phyloP scores from a whole-genome alignment of 1,140 invertebrate genomes.

The Phymorhynchus buccinoides region DNA sequence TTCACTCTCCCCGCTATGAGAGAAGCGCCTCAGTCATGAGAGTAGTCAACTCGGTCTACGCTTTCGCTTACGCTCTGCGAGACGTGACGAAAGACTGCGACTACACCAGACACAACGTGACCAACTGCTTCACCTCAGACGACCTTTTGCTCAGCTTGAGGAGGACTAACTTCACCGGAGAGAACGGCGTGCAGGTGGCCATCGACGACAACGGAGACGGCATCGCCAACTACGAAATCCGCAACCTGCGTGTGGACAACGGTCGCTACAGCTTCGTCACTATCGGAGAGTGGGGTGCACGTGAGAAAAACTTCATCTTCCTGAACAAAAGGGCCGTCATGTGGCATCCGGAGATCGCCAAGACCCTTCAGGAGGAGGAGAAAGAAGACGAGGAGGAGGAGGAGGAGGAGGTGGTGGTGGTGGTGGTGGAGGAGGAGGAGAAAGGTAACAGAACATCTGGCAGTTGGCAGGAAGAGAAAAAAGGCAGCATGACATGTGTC shows the following conservation, averaged over 20 bases:
- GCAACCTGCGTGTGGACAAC: slow-evolving; percentile 28
- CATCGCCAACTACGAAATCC: slow-evolving; percentile 39
- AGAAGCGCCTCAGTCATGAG: slow-evolving; percentile 88
- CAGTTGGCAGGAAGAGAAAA: neutral
- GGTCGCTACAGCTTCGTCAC: slow-evolving; percentile 17
- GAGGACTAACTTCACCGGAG: slow-evolving; percentile 35
- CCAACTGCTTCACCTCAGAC: slow-evolving; percentile 11
- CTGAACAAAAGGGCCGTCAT: slow-evolving; percentile 25
- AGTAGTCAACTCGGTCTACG: slow-evolving; percentile 87
- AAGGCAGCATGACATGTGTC: neutral
- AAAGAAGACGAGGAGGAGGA: neutral
- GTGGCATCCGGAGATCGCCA: slow-evolving; percentile 35
- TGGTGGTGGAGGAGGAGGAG: neutral
- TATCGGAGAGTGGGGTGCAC: slow-evolving; percentile 40
- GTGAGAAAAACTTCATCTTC: slow-evolving; percentile 7
- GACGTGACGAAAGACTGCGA: slow-evolving; percentile 35
- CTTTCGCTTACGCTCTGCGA: slow-evolving; percentile 84
- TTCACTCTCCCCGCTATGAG: slow-evolving; percentile 69
- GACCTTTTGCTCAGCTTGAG: slow-evolving; percentile 4
- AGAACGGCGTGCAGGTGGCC: slow-evolving; percentile 38
- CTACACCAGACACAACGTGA: neutral
- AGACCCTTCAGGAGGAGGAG: neutral
- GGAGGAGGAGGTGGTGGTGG: neutral
- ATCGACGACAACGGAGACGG: slow-evolving; percentile 53
- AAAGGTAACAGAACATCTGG: neutral